Conservation (phyloP, 1,140 invertebrate species). For the Drosophila nasuta region DNA sequence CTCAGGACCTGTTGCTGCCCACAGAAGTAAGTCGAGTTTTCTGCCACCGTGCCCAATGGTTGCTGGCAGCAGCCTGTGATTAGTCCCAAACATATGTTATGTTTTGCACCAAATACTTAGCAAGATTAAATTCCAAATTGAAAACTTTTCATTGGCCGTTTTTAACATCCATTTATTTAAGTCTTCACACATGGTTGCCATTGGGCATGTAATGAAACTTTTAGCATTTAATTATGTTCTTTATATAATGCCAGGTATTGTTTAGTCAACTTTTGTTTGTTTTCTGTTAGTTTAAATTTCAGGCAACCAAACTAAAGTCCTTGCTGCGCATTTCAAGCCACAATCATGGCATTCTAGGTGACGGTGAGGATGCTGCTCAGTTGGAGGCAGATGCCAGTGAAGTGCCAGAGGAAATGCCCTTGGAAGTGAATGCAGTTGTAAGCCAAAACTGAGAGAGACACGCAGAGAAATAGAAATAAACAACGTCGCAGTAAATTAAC, state of each 20-base stretch:
- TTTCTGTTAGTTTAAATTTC: constrained; percentile 72
- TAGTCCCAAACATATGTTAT: not conserved
- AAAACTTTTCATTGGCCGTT: not conserved
- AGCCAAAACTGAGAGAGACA: constrained; percentile 52
- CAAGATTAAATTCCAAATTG: not conserved
- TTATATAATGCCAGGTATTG: not conserved
- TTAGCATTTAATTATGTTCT: too few relatives aligned
- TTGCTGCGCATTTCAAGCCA: constrained; percentile 71
- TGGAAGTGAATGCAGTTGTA: constrained; percentile 78
- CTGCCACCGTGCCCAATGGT: constrained; percentile 62
- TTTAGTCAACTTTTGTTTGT: not conserved
- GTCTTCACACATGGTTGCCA: not conserved
- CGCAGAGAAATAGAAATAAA: not conserved
- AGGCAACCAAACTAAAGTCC: constrained; percentile 79
- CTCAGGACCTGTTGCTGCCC: constrained; percentile 77
- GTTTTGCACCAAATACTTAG: not conserved
- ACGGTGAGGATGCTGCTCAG: constrained; percentile 3
- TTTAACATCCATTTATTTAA: not conserved
- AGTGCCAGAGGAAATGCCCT: constrained; percentile 59
- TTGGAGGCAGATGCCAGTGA: not conserved
- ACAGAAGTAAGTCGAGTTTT: constrained; percentile 77
- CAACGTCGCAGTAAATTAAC: constrained; percentile 19
- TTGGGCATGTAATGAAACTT: not conserved
- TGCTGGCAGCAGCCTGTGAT: constrained; percentile 38
- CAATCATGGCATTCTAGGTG: constrained; percentile 53